Percentiles rank a stretch among this genome's conserved stretches.
phyloP scores from a whole-genome alignment of 2,113 vertebrate genomes.

The Seriola quinqueradiata region DNA sequence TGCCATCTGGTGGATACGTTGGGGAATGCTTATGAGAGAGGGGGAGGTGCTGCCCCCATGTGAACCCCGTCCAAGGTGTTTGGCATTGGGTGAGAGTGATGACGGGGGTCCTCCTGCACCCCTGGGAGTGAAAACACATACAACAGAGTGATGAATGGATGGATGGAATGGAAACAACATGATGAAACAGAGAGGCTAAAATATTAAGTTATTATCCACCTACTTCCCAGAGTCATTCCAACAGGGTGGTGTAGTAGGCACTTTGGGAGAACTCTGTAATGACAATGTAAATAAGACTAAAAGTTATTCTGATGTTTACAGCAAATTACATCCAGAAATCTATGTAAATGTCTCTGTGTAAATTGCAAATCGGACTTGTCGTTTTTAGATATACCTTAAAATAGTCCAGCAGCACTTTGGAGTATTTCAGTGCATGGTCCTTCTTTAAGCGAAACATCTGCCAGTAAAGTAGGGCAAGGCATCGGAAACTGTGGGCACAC shows the following conservation, averaged over 20 bases:
- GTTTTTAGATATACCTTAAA: constrained; percentile 89
- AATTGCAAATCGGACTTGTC: neutral
- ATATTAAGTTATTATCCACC: constrained; percentile 67
- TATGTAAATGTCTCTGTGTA: neutral
- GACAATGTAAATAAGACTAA: constrained; percentile 20
- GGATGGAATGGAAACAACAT: neutral
- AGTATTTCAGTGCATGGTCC: constrained; percentile 97
- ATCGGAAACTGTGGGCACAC: constrained; percentile 89
- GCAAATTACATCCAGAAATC: neutral
- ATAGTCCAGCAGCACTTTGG: constrained; percentile 95
- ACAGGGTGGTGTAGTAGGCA: constrained; percentile 86
- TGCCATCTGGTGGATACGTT: constrained; percentile 99
- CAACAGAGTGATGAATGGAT: constrained; percentile 11
- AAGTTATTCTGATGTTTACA: neutral
- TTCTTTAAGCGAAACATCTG: constrained; percentile 98
- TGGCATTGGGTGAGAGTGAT: constrained; percentile 88
- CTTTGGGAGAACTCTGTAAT: constrained; percentile 92
- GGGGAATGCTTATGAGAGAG: constrained; percentile 94
- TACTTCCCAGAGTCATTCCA: constrained; percentile 93
- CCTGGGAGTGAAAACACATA: constrained; percentile 78
- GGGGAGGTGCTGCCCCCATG: constrained; percentile 86
- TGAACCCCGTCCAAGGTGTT: constrained; percentile 87
- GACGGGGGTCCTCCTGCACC: constrained; percentile 81
- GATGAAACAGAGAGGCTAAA: neutral
- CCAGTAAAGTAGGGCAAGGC: constrained; percentile 97